Evolutionary conservation across 2,113 vertebrate species (phyloP).

Genomic region (Daboia siamensis): DNA sequence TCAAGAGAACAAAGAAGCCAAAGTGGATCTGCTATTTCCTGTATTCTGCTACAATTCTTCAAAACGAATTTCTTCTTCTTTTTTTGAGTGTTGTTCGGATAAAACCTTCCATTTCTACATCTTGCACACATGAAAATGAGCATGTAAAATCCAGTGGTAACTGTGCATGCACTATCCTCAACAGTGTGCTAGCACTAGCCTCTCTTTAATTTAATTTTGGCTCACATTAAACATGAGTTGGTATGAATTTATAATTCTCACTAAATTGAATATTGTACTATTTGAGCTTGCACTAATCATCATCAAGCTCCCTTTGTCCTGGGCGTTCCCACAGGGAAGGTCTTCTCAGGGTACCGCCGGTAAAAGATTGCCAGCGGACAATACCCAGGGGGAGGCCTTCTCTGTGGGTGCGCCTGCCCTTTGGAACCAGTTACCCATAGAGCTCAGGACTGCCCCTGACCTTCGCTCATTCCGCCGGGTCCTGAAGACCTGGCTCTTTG

Average conservation of each 20-base stretch:
- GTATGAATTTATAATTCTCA: background rate
- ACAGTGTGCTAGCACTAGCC: background rate
- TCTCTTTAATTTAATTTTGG: background rate
- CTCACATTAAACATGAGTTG: background rate
- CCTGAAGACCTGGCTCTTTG: too few relatives aligned
- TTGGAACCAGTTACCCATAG: too few relatives aligned
- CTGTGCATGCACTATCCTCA: background rate
- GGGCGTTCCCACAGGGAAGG: too few relatives aligned
- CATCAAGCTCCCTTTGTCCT: too few relatives aligned
- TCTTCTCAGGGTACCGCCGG: too few relatives aligned
- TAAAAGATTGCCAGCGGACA: too few relatives aligned
- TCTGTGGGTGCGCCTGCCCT: too few relatives aligned
- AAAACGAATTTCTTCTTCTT: background rate
- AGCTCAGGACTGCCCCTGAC: too few relatives aligned
- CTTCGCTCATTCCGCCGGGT: too few relatives aligned
- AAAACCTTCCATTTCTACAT: background rate
- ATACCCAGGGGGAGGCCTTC: too few relatives aligned
- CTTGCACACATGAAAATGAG: background rate
- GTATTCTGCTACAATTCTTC: background rate
- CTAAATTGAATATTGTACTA: background rate
- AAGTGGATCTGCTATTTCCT: background rate
- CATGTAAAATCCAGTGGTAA: background rate
- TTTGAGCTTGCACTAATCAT: background rate
- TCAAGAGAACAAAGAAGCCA: background rate
- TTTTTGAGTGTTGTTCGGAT: background rate